A percentile compares a stretch with the other conserved stretches of the same genome.
phyloP scores from a whole-genome alignment of 2,797 vertebrate genomes.

The Naso thynnoides region DNA sequence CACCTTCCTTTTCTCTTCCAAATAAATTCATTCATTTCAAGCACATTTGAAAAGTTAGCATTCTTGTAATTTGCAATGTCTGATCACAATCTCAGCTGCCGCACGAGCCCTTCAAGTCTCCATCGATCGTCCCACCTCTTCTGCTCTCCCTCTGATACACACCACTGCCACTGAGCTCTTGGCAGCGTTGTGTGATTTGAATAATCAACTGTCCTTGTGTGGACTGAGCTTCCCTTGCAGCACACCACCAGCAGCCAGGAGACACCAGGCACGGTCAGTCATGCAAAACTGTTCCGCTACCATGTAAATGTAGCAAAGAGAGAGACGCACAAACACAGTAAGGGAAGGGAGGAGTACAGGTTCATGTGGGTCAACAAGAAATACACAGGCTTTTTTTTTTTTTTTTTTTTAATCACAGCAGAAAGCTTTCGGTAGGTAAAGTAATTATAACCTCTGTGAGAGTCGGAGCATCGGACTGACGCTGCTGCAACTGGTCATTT shows the following conservation, averaged over 20 bases:
- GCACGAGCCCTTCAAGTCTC: not conserved
- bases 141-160: slow-evolving; percentile 21
- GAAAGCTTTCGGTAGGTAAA: slow-evolving; percentile 13
- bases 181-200: slow-evolving; percentile 66
- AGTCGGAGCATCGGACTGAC: not conserved
- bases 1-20: not conserved
- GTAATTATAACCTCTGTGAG: not conserved
- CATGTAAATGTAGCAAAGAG: slow-evolving; percentile 76
- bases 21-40: not conserved
- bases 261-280: slow-evolving; percentile 64
- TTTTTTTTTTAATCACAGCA: too few species aligned
- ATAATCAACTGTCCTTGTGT: slow-evolving; percentile 79
- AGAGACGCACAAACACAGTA: not conserved
- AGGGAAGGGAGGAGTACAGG: slow-evolving; percentile 32
- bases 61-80: not conserved
- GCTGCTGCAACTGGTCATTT: slow-evolving; percentile 5
- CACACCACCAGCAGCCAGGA: slow-evolving; percentile 54
- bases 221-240: slow-evolving; percentile 14
- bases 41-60: too few species aligned
- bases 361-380: slow-evolving; percentile 27
- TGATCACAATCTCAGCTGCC: slow-evolving; percentile 18
- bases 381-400: slow-evolving; percentile 33
- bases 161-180: slow-evolving; percentile 15
- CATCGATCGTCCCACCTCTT: slow-evolving; percentile 15
- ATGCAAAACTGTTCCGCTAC: slow-evolving; percentile 80